Evolutionary conservation across 1,140 invertebrate genomes (phyloP), one percentile per base, ranked within the genome.

Genomic region (Drosophila guanche): DNA sequence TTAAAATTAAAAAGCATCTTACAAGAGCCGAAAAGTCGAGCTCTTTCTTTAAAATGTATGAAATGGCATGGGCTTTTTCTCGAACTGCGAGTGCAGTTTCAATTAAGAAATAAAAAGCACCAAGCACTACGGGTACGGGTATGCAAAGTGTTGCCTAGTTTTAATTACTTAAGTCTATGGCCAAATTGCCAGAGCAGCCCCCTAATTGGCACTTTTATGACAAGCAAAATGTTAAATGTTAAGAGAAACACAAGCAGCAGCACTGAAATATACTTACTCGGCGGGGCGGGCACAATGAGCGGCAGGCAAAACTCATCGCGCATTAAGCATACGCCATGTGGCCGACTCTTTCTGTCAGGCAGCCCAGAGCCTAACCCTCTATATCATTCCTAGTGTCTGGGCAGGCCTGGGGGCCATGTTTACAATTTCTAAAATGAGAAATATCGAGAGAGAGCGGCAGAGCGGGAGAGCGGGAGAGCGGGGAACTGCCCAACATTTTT

Each of bases 131-230:
- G 16, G 16, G 16, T 20, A 20, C 16, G 16, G 16, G 16, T 66
- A 71, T 55, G 77, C 56, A 81, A 79, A 86, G 59, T 70, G 67
- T 70, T 73, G 47, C 69, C 54, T 59, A 63, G 74, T 86, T 80
- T 86, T 86, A 86, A 86, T 88, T 88, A 88, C 81, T 78, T 69
- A 75, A 78, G 63, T 86, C 88, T 81, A 86, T 75, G 68, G 20
- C 42, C 57, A 33, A 63, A 40, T 56, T 67, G 22, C 41, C 22
- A 33, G 61, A 59, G 61, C 55, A 70, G 41, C 76, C 47, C 56
- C 57, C 54, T 86, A 86, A 86, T 86, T 86, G 81, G 68, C 75
- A 86, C 65, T 86, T 85, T 85, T 75, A 78, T 81, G 81, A 67
- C 67, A 79, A 37, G 33, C 33, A 75, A 76, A 66, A 33, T 37